phyloP scores from a whole-genome alignment of 2,113 vertebrate genomes.

The Larimichthys polyactis region DNA sequence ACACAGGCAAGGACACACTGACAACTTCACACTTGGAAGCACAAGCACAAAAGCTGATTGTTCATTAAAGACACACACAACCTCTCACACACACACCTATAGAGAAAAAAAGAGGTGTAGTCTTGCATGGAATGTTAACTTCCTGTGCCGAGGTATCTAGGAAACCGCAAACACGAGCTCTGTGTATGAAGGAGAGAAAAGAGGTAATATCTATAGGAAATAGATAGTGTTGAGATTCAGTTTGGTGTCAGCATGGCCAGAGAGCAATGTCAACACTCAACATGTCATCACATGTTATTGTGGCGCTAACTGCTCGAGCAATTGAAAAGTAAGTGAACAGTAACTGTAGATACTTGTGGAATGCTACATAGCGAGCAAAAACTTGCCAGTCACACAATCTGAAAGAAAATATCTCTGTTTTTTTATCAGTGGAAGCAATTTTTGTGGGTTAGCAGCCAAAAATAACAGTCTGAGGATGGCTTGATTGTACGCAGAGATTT shows the following conservation, averaged over 20 bases:
- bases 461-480: background rate
- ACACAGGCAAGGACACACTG: conserved; percentile 1
- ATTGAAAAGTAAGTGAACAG: background rate
- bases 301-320: too few species aligned
- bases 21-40: conserved; percentile 31
- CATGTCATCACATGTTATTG: too few species aligned
- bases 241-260: conserved; percentile 19
- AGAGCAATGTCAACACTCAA: background rate
- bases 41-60: conserved; percentile 28
- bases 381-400: background rate
- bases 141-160: conserved; percentile 11
- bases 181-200: background rate
- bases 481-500: too few species aligned
- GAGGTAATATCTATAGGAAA: background rate
- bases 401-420: background rate
- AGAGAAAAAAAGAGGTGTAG: background rate
- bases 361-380: background rate
- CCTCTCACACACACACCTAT: background rate
- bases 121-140: conserved; percentile 20
- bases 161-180: background rate
- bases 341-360: conserved; percentile 6
- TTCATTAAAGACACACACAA: conserved; percentile 17
- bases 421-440: background rate
- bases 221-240: background rate
- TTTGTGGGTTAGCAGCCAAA: background rate